Percentiles rank a stretch among this genome's conserved stretches.
Conservation (phyloP, 2,888 invertebrate species). For the Argyresthia albistria region DNA sequence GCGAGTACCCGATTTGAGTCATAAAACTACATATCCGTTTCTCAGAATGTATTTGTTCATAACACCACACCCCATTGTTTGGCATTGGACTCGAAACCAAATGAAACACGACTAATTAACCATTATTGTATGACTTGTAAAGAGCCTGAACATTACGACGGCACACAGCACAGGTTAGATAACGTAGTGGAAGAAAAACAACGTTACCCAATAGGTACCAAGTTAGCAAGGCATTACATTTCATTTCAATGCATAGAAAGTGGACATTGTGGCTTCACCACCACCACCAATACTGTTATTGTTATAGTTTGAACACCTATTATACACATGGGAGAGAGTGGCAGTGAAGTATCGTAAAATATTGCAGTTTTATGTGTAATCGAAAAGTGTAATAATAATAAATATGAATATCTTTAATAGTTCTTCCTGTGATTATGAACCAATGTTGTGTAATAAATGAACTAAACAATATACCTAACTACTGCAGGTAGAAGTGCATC, state of each 20-base stretch:
- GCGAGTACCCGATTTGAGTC: too few species aligned
- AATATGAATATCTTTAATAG: too few species aligned
- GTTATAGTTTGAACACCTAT: slow-evolving; percentile 1
- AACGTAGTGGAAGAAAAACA: slow-evolving; percentile 1
- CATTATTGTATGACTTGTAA: background rate
- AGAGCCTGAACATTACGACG: background rate
- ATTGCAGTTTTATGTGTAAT: too few species aligned
- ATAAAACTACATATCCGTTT: too few species aligned
- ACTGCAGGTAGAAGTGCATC: too few species aligned
- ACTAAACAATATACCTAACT: too few species aligned
- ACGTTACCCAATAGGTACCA: background rate
- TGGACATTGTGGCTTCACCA: background rate
- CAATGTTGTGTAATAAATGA: too few species aligned
- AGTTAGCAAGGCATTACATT: background rate
- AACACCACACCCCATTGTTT: background rate
- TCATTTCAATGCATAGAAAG: background rate
- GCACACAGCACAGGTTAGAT: background rate
- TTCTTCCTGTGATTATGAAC: too few species aligned
- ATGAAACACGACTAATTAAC: slow-evolving; percentile 1
- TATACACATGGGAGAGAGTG: background rate
- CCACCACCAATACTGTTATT: background rate
- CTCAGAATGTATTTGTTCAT: too few species aligned
- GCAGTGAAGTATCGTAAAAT: background rate
- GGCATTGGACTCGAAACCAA: background rate
- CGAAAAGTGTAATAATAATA: too few species aligned